Evolutionary conservation across 2,888 invertebrate species (phyloP).

Genomic region (Criorhina ranunculi): DNA sequence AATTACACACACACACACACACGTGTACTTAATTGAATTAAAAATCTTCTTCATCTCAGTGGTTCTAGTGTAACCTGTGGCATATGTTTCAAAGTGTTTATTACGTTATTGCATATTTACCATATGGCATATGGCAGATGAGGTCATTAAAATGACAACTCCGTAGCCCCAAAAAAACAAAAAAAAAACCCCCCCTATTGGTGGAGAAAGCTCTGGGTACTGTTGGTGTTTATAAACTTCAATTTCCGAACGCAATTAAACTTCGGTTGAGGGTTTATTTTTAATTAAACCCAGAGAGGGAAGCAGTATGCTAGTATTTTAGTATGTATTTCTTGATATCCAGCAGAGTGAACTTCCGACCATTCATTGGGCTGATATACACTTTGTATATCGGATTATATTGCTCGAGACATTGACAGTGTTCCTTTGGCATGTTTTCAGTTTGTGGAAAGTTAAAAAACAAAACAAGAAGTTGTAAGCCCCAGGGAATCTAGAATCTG

Average conservation of each 20-base stretch:
- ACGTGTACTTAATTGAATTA: neutral
- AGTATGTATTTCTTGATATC: conserved; percentile 46
- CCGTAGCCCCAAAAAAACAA: conserved; percentile 6
- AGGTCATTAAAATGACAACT: conserved; percentile 48
- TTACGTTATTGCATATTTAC: neutral
- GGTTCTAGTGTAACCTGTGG: neutral
- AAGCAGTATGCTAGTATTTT: conserved; percentile 25
- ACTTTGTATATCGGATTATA: conserved; percentile 46
- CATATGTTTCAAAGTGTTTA: conserved; percentile 6
- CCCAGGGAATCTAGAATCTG: conserved; percentile 49
- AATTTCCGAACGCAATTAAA: conserved; percentile 60
- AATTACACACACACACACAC: neutral
- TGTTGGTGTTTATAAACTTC: conserved; percentile 28
- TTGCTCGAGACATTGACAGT: conserved; percentile 21
- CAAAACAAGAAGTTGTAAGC: neutral
- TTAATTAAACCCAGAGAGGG: conserved; percentile 64
- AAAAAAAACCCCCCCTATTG: neutral
- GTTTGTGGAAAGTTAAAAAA: conserved; percentile 23
- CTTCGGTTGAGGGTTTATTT: conserved; percentile 51
- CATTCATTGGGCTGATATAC: conserved; percentile 23
- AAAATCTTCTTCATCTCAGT: neutral
- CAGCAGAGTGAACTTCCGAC: conserved; percentile 42
- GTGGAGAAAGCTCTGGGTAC: neutral
- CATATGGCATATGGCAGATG: conserved; percentile 51
- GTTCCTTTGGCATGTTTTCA: conserved; percentile 43